Percentiles rank a stretch among this genome's conserved stretches.
Conservation (phyloP, 2,113 vertebrate genomes). For the Pipra filicauda region DNA sequence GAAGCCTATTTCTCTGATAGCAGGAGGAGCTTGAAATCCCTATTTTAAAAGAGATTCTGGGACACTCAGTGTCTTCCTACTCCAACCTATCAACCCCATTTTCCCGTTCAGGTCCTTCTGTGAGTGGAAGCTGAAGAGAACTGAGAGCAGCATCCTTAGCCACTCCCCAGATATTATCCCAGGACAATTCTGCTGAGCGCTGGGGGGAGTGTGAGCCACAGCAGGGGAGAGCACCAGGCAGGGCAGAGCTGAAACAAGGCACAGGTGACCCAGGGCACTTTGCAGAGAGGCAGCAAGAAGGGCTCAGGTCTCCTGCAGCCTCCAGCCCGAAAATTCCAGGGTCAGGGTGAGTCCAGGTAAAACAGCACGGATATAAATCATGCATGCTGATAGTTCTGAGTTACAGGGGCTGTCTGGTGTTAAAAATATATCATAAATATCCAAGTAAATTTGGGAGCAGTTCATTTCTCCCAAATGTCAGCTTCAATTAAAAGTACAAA, state of each 20-base stretch:
- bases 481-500: not conserved
- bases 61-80: not conserved
- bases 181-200: not conserved
- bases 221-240: fast-evolving
- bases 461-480: not conserved
- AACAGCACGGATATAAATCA: not conserved
- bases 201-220: not conserved
- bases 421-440: not conserved
- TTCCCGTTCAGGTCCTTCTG: not conserved
- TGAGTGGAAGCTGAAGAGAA: not conserved
- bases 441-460: not conserved
- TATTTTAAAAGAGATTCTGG: not conserved
- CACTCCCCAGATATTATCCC: not conserved
- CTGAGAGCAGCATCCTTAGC: not conserved
- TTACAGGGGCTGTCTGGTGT: not conserved
- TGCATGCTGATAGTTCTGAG: not conserved
- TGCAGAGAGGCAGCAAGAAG: not conserved
- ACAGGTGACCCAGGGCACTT: not conserved
- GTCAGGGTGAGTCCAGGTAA: not conserved
- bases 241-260: not conserved
- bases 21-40: not conserved
- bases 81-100: not conserved
- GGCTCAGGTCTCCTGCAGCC: not conserved
- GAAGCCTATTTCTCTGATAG: not conserved
- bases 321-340: not conserved